A percentile compares a stretch with the other conserved stretches of the same genome.
These are phyloP conservation scores for Pasiphila rectangulata DNA, from an alignment of 2,888 invertebrate genomes.

Conservation along the genomic window DNA sequence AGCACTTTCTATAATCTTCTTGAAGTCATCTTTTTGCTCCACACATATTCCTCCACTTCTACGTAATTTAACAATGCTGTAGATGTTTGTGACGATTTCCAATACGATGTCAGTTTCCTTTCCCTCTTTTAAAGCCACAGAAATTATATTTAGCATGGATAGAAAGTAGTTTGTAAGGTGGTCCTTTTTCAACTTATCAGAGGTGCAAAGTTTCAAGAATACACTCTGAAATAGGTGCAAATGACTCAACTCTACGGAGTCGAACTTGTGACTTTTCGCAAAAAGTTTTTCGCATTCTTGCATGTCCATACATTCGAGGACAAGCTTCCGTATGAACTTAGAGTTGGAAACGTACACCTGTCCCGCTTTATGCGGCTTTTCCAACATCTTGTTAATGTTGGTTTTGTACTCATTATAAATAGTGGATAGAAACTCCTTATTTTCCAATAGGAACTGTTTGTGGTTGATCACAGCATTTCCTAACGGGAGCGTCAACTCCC, in stretches of 20 bases:
- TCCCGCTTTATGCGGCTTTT: slow-evolving; percentile 86
- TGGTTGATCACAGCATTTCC: slow-evolving; percentile 72
- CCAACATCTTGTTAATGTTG: slow-evolving; percentile 82
- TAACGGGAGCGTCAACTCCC: slow-evolving; percentile 84
- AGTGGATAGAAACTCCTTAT: slow-evolving; percentile 68
- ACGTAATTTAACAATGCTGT: slow-evolving; percentile 53
- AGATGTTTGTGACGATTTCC: slow-evolving; percentile 50
- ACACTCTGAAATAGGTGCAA: slow-evolving; percentile 77
- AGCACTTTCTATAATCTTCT: slow-evolving; percentile 67
- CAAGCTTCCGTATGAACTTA: slow-evolving; percentile 79
- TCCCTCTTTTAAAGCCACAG: slow-evolving; percentile 70
- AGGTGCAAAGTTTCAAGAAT: slow-evolving; percentile 72
- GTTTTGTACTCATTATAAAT: slow-evolving; percentile 82
- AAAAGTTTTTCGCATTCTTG: slow-evolving; percentile 80
- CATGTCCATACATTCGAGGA: slow-evolving; percentile 81
- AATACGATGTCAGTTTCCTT: slow-evolving; percentile 46
- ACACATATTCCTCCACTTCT: slow-evolving; percentile 47
- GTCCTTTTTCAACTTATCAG: slow-evolving; percentile 57
- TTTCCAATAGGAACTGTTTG: slow-evolving; percentile 58
- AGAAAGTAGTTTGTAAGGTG: slow-evolving; percentile 76
- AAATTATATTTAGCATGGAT: slow-evolving; percentile 77
- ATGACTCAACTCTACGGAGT: slow-evolving; percentile 81
- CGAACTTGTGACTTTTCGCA: slow-evolving; percentile 83
- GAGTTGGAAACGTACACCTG: slow-evolving; percentile 83
- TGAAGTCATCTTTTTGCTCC: slow-evolving; percentile 53